Base-by-base conservation (phyloP, 92 coral and sea anemone genomes). In the Muricea muricata region DNA sequence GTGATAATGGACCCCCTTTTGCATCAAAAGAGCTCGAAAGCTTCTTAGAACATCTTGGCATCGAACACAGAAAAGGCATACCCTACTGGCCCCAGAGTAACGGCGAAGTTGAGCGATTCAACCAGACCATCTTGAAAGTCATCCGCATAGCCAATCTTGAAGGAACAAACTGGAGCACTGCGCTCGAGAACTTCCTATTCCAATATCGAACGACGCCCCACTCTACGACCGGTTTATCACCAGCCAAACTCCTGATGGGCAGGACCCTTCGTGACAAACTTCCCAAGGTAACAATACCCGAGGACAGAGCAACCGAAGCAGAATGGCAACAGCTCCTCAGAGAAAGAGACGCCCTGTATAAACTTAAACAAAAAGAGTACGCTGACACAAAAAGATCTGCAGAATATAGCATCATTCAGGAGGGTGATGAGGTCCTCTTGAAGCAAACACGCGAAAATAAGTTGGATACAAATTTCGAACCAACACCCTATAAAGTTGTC, bases 61-160 rank as follows among this genome's bases (percentile, higher is more conserved):
- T 84, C 8, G 83, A 56, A 6, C 95, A 92, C 87, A 82, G 73
- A 65, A 89, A 92, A 60, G 90, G 89, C 8, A 74, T 89, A 1
- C 91, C 91, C 14, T 89, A 77, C 32, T 92, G 95, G 95, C 91
- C 93, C 7, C 90, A 84, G 47, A 87, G 93, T 81, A 93, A 87
- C 39, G 90, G 90, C 14, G 93, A 88, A 33, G 92, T 93, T 60
- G 92, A 90, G 69, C 61, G 89, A 60, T 68, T 68, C 83, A 93
- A 93, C 77, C 65, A 58, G 83, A 88, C 93, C 35, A 13, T 90
- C 29, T 88, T 90, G 42, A 92, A 92, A 71, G 84, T 76, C 1
- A 33, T 89, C 29, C 45, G 91, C 54, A 83, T 90, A 69, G 90
- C 95, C 4, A 75, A 60, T 26, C 81, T 90, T 0, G 82, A 89